Conservation (phyloP, 2,797 vertebrate genomes). For the Schizothorax lantsangensis region DNA sequence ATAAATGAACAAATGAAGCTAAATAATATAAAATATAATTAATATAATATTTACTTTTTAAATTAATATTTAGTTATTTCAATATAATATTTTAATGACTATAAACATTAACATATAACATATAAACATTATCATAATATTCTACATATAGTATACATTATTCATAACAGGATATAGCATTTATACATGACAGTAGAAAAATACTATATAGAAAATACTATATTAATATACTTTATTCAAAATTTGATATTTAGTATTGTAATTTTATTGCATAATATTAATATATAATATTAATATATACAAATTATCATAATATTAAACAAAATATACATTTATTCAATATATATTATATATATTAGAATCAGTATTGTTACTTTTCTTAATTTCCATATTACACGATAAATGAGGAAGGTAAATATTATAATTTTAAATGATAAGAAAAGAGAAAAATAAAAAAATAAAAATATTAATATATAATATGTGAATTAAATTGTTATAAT, state of each 20-base stretch:
- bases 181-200: background rate
- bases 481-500: background rate
- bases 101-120: background rate
- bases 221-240: background rate
- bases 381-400: background rate
- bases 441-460: no score
- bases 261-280: background rate
- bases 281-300: no score
- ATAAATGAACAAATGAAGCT: background rate
- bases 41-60: background rate
- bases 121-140: background rate
- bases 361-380: background rate
- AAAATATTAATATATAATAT: background rate
- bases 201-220: background rate
- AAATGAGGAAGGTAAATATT: background rate
- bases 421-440: no score
- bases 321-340: background rate
- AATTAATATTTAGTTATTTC: background rate
- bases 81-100: background rate
- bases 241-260: no score
- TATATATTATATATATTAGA: background rate
- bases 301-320: background rate
- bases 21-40: background rate
- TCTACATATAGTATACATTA: background rate
- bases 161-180: background rate